Evolutionary conservation across 1,140 invertebrate species (phyloP), one percentile per base, ranked within the genome.

Genomic region (Bombus pascuorum): DNA sequence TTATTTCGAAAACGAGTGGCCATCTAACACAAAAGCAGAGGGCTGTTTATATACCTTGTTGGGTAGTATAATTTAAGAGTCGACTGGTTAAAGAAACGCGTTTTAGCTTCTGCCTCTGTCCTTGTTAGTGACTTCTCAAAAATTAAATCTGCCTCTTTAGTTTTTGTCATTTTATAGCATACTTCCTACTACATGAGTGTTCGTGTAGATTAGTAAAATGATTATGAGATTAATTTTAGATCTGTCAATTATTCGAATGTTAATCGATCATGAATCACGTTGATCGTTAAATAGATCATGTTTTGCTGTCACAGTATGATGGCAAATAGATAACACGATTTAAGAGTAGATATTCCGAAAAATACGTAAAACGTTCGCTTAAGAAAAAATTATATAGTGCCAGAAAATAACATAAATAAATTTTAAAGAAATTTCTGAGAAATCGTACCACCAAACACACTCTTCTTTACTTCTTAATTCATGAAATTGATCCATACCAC

Each of bases 81-180:
- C 59, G 57, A 65, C 57, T 78, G 37, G 75, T 78, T 66, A 78
- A 78, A 78, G 75, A 66, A 77, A 66, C 75, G 57, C 37, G 37
- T 42, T 78, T 42, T 18, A 39, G n/a, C 28, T 32, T 28, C 10
- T 65, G 57, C 28, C 0, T 42, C 53, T n/a, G 34, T 65, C n/a
- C 34, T 66, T 59, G 57, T 78, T 66, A 78, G 37, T 25, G 37
- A 42, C 42, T 42, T 65, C n/a, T 22, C 8, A 42, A n/a, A 65
- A 65, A 42, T 78, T 65, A 39, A 78, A 42, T 42, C 18, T 34
- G 6, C 28, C 25, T 13, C 39, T 12, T 62, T 32, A 62, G 4
- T 42, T 34, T 32, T 62, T 65, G 22, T 39, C 2, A 39, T 42
- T n/a, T 15, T 28, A 47, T 39, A 42, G 2, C 18, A 9, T 9